Evolutionary conservation across 2,888 invertebrate genomes (phyloP).

Genomic region (Axea sp.): DNA sequence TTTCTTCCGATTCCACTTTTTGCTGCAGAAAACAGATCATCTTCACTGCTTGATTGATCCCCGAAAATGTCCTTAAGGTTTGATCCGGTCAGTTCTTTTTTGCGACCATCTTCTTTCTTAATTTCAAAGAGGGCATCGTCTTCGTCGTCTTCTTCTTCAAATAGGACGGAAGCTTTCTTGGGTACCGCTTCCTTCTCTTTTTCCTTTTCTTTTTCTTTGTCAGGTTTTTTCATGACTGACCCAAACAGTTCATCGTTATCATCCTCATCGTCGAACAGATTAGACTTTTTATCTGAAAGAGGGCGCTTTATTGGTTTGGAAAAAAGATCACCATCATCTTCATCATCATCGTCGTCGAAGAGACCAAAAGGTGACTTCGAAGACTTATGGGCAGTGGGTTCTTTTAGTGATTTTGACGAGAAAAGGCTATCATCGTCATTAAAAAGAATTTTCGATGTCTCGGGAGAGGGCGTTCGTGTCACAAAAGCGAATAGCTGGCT

Average conservation of each 20-base stretch:
- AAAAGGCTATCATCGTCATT: constrained; percentile 74
- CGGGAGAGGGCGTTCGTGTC: constrained; percentile 77
- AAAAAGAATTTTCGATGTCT: constrained; percentile 70
- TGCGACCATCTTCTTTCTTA: constrained; percentile 54
- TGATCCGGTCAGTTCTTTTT: constrained; percentile 64
- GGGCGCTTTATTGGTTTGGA: constrained; percentile 69
- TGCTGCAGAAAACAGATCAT: constrained; percentile 71
- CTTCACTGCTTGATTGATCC: constrained; percentile 72
- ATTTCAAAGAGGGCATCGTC: constrained; percentile 46
- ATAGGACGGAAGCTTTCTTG: neutral
- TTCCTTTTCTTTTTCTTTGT: constrained; percentile 8
- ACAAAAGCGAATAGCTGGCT: constrained; percentile 77
- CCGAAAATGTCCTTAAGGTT: constrained; percentile 72
- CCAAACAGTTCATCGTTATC: constrained; percentile 68
- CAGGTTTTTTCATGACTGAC: constrained; percentile 6
- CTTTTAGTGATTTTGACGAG: constrained; percentile 64
- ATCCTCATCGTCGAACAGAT: constrained; percentile 70
- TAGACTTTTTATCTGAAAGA: constrained; percentile 67
- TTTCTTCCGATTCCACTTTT: constrained; percentile 50
- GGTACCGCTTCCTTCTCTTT: neutral
- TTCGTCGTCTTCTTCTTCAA: constrained; percentile 43
- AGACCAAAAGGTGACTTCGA: constrained; percentile 60
- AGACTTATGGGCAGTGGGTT: neutral
- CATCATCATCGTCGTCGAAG: constrained; percentile 70
- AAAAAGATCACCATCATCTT: constrained; percentile 73